Percentiles rank a stretch among this genome's conserved stretches.
Conservation (phyloP, 1,140 invertebrate genomes). For the Scaptomyza graminum region DNA sequence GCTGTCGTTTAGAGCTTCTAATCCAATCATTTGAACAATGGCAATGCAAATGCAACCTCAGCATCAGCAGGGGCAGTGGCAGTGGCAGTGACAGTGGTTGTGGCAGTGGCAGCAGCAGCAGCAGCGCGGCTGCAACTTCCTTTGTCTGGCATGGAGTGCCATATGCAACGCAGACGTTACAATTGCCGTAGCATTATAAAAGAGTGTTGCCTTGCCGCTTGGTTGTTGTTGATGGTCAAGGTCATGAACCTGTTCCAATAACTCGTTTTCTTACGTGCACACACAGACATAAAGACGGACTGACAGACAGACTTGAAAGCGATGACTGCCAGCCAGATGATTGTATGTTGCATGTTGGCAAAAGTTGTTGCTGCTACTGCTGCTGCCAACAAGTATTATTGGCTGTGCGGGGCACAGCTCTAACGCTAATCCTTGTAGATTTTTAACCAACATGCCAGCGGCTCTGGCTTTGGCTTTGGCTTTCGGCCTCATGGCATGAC, state of each 20-base stretch:
- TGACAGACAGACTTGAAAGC: constrained; percentile 17
- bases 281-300: constrained; percentile 35
- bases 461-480: constrained; percentile 1
- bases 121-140: constrained; percentile 45
- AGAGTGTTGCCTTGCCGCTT: constrained; percentile 59
- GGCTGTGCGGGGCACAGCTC: constrained; percentile 32
- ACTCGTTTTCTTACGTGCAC: constrained; percentile 79
- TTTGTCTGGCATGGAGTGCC: constrained; percentile 47
- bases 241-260: constrained; percentile 83
- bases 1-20: constrained; percentile 47
- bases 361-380: constrained; percentile 29
- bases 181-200: constrained; percentile 53
- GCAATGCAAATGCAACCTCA: constrained; percentile 51
- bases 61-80: constrained; percentile 13
- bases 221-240: constrained; percentile 82
- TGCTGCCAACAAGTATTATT: constrained; percentile 12
- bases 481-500: constrained; percentile 48
- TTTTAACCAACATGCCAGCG: constrained; percentile 35
- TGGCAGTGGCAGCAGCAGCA: constrained; percentile 6
- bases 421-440: constrained; percentile 75
- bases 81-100: too few species aligned
- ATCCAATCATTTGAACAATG: constrained; percentile 58
- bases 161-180: constrained; percentile 63
- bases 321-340: constrained; percentile 56
- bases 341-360: constrained; percentile 71